A percentile compares a stretch with the other conserved stretches of the same genome.
Evolutionary conservation across 2,113 vertebrate species (phyloP).

Genomic region (Antidorcas marsupialis): DNA sequence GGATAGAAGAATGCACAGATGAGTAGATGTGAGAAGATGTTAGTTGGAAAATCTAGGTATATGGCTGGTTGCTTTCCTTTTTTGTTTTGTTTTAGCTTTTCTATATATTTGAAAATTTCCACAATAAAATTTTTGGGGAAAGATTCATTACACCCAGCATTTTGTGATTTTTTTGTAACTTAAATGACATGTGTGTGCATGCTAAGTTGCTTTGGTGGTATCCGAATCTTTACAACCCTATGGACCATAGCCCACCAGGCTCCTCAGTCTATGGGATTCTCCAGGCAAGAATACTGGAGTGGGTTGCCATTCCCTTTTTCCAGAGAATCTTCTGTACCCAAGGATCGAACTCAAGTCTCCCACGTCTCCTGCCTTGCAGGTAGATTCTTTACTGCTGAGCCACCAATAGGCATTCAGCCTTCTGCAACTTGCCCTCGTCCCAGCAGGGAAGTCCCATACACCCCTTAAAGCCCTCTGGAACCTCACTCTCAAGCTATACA

Average conservation of each 20-base stretch:
- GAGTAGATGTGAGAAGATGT: background rate
- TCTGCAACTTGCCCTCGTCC: background rate
- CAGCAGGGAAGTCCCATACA: background rate
- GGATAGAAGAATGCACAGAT: background rate
- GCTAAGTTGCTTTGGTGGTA: background rate
- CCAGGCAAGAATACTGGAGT: background rate
- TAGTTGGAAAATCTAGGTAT: background rate
- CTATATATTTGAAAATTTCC: background rate
- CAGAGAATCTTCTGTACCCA: background rate
- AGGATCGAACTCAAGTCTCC: background rate
- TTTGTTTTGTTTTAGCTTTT: background rate
- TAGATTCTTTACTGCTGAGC: background rate
- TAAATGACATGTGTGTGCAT: accelerated
- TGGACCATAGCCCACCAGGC: background rate
- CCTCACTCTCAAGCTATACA: background rate
- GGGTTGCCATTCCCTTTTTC: background rate
- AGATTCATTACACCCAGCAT: background rate
- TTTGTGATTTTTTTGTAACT: background rate
- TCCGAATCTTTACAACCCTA: background rate
- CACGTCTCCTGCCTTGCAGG: background rate
- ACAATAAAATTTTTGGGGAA: background rate
- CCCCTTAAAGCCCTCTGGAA: background rate
- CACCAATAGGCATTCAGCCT: background rate
- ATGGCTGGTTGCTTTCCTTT: background rate
- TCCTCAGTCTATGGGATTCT: background rate